A percentile compares a stretch with the other conserved stretches of the same genome.
These are phyloP conservation scores for Leptopilina clavipes DNA, from an alignment of 1,140 invertebrate species.

Conservation along the genomic window DNA sequence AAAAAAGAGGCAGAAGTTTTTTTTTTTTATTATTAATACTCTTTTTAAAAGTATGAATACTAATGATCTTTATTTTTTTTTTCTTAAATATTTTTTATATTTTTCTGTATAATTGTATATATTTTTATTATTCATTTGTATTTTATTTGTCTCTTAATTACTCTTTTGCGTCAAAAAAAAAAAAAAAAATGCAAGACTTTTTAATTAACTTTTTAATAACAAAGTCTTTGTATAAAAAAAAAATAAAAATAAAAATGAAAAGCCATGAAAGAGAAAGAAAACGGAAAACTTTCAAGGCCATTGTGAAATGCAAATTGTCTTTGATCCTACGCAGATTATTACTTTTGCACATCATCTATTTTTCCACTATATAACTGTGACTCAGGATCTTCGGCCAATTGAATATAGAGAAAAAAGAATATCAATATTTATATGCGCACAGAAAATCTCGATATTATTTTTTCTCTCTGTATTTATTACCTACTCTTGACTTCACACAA, in stretches of 20 bases:
- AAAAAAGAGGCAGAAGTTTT: not conserved
- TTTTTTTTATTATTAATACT: too few relatives aligned
- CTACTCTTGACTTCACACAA: not conserved
- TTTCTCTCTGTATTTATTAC: not conserved
- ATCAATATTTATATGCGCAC: constrained; percentile 1
- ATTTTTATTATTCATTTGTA: not conserved
- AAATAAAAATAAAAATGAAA: not conserved
- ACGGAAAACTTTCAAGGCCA: constrained; percentile 14
- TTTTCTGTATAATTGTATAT: too few relatives aligned
- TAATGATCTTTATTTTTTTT: too few relatives aligned
- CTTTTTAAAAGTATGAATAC: too few relatives aligned
- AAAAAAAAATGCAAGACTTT: not conserved
- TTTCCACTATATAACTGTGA: not conserved
- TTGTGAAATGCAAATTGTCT: constrained; percentile 10
- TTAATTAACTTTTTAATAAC: constrained; percentile 12
- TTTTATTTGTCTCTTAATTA: not conserved
- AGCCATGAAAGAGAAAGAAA: not conserved
- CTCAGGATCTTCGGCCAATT: not conserved
- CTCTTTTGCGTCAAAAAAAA: not conserved
- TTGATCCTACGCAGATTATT: constrained; percentile 27
- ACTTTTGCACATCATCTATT: not conserved
- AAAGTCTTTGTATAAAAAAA: not conserved
- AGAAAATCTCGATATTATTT: not conserved
- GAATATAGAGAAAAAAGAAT: not conserved
- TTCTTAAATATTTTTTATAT: too few relatives aligned